Evolutionary conservation across 2,113 vertebrate genomes (phyloP), one percentile per base, ranked within the genome.

Genomic region (Pterocles orientalis): DNA sequence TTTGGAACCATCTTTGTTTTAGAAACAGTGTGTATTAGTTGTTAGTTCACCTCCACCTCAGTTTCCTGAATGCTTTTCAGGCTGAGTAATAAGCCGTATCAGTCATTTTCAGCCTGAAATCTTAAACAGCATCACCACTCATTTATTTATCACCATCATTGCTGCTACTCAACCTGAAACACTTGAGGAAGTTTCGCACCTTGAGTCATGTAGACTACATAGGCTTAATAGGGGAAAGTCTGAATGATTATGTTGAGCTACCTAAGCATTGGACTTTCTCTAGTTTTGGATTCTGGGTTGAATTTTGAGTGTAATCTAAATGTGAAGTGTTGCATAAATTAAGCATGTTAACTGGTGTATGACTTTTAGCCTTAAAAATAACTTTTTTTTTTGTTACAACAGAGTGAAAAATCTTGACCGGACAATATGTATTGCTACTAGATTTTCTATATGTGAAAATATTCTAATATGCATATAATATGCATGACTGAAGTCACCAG

Each of bases 391-490:
- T 48, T 85, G 66, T n/a, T 80, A 54, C 33, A 65, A 14, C 16
- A 48, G 25, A 36, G 15, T 3, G 7, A 56, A 76, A 69, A 65
- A 28, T 21, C 70, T n/a, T 79, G 57, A 82, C 14, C 26, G 36
- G 39, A 39, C 5, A 68, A 39, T 51, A 71, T 47, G 18, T 20
- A 62, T 43, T 70, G 7, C 39, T 88, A 18, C 8, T 58, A 29
- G 6, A 7, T 75, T 84, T 71, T 25, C 29, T 88, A 3, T 16
- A 28, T 36, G 34, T 65, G 31, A 36, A 79, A 80, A 50, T 65
- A 85, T 41, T 73, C n/a, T 0, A 0, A n/a, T 33, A 21, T 39
- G 4, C 6, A 36, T 33, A 11, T 6, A 45, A 39, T 12, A n/a
- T 12, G 15, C 13, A 10, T 25, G 6, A 34, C 29, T 56, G 39